Percentiles rank a stretch among this genome's conserved stretches.
Conservation (phyloP, 2,797 vertebrate species). For the Rachycentron canadum region DNA sequence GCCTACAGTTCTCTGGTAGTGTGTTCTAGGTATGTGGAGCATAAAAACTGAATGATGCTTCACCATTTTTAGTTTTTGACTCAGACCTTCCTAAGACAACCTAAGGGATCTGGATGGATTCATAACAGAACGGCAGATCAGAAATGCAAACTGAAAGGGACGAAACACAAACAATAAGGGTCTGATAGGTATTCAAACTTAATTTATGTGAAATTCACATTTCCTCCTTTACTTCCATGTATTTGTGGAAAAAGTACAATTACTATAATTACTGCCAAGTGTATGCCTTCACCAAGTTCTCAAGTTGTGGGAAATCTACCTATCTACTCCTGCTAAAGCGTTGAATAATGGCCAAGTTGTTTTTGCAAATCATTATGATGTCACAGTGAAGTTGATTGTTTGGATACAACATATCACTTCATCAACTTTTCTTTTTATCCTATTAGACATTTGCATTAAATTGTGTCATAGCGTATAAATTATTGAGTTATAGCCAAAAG, state of each 20-base stretch:
- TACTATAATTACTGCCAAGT: too few species aligned
- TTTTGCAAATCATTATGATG: too few species aligned
- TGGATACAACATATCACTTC: background rate
- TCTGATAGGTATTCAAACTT: background rate
- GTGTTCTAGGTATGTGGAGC: background rate
- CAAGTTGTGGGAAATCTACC: too few species aligned
- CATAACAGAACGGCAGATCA: background rate
- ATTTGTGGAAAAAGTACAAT: background rate
- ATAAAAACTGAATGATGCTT: background rate
- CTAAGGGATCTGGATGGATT: background rate
- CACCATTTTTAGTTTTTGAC: slow-evolving; percentile 16
- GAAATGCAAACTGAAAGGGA: background rate
- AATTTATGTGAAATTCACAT: background rate
- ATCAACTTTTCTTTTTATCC: too few species aligned
- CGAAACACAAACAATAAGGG: too few species aligned
- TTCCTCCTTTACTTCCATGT: background rate
- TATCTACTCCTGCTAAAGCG: too few species aligned
- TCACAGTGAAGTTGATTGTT: too few species aligned
- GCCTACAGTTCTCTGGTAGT: background rate
- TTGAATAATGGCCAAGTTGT: too few species aligned
- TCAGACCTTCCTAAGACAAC: background rate
- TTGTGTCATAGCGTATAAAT: too few species aligned
- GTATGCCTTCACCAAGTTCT: too few species aligned
- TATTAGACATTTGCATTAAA: too few species aligned
- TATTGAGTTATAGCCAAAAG: too few species aligned